Evolutionary conservation across 2,888 invertebrate genomes (phyloP).

Genomic region (Cantharis flavilabris): DNA sequence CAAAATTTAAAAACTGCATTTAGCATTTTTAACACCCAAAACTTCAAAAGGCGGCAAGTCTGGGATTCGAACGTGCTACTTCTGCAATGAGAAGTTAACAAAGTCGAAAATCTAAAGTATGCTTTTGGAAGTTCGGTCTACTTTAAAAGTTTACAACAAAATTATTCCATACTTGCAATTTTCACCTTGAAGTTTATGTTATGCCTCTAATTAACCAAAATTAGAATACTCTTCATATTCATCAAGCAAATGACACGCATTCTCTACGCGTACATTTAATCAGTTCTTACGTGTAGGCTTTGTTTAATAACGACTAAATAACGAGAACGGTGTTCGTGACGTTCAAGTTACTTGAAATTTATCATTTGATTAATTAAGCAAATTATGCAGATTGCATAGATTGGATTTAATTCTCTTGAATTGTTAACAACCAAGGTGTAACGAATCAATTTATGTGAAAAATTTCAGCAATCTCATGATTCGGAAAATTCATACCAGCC

Average conservation of each 20-base stretch:
- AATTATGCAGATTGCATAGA: conserved; percentile 1
- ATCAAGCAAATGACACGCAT: background rate
- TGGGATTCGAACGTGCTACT: background rate
- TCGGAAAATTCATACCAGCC: background rate
- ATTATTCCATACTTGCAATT: background rate
- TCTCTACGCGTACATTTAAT: conserved; percentile 1
- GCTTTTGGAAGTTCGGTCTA: background rate
- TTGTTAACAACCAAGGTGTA: background rate
- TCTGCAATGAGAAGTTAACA: too few species aligned
- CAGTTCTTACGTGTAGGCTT: conserved; percentile 2
- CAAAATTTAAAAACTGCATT: background rate
- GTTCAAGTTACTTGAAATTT: conserved; percentile 4
- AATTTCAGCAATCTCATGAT: background rate
- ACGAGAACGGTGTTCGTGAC: conserved; percentile 3
- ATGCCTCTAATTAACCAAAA: background rate
- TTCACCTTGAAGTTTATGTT: background rate
- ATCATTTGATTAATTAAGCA: conserved; percentile 4
- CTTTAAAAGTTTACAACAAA: background rate
- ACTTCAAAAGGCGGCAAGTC: too few species aligned
- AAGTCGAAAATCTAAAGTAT: background rate
- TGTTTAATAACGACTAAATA: conserved; percentile 4
- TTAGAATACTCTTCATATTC: background rate
- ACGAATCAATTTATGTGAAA: background rate
- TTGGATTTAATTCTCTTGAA: conserved; percentile 2
- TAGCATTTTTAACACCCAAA: too few species aligned